Evolutionary conservation across 2,888 invertebrate species (phyloP), one percentile per base, ranked within the genome.

Genomic region (Lucinisca nassula): DNA sequence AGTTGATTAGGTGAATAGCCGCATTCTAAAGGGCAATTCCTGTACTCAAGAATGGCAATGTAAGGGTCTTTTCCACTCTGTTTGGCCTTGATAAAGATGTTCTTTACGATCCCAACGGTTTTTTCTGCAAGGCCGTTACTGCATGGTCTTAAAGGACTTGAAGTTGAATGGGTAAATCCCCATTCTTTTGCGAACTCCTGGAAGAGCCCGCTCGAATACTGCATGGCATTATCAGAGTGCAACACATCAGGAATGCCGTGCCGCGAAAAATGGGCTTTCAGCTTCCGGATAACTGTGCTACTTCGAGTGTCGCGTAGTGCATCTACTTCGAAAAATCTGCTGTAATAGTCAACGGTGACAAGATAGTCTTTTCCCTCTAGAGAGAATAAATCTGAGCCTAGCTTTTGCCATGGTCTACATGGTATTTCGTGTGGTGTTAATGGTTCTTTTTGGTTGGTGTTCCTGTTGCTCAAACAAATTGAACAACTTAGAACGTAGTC

Each of bases 351-450:
- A 6, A 90, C 88, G 27, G 84, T 87, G 21, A 92, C 45, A 1
- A 92, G 76, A 82, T 91, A 92, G 32, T 91, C 77, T 37, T 80
- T 51, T 10, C 70, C 82, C 27, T 87, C 51, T 3, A 84, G 45
- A 2, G 35, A 76, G 79, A 93, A 93, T 4, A 93, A 45, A 67
- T 93, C 92, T 74, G 27, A 55, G 10, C 30, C 70, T 10, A 70
- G 82, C 49, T 86, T 91, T 27, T 82, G 75, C 82, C 82, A 93
- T 32, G 92, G 92, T 32, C 85, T n/a, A n/a, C n/a, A n/a, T n/a
- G n/a, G n/a, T n/a, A n/a, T n/a, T n/a, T n/a, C n/a, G n/a, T n/a
- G n/a, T 81, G 73, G 27, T 3, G 77, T 58, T 14, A 92, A 49
- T n/a, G 88, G 70, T 73, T 92, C 84, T 38, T 73, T 45, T 38